Percentiles rank a stretch among this genome's conserved stretches.
Evolutionary conservation across 2,797 vertebrate genomes (phyloP).

Genomic region (Microhierax caerulescens): DNA sequence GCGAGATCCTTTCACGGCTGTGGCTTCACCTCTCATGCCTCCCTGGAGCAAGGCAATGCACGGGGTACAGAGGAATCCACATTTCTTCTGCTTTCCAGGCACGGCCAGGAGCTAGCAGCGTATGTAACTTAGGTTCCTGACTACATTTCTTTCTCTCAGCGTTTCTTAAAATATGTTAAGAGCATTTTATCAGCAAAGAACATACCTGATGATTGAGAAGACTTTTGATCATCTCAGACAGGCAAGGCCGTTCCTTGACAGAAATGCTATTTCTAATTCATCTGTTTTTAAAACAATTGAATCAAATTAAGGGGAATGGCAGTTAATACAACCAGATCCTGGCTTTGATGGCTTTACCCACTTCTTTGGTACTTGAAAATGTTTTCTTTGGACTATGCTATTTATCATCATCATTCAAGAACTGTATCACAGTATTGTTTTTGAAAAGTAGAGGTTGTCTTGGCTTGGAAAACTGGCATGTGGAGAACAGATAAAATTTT

Average conservation of each 20-base stretch:
- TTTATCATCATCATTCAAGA: neutral
- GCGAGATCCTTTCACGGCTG: neutral
- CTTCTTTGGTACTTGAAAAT: neutral
- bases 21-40: neutral
- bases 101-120: neutral
- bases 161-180: neutral
- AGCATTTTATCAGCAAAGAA: neutral
- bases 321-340: neutral
- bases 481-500: neutral
- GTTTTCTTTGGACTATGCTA: neutral
- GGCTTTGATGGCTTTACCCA: neutral
- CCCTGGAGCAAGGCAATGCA: rapidly evolving
- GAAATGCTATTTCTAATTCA: neutral
- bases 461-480: neutral
- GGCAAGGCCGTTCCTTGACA: neutral
- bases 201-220: neutral
- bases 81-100: neutral
- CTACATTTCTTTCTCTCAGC: neutral
- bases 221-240: neutral
- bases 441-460: neutral
- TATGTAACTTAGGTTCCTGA: neutral
- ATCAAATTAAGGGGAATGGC: neutral
- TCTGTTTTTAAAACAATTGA: neutral
- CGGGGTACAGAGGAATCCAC: neutral
- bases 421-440: neutral